Conservation (phyloP, 2,888 invertebrate genomes). For the Synanthedon tipuliformis region DNA sequence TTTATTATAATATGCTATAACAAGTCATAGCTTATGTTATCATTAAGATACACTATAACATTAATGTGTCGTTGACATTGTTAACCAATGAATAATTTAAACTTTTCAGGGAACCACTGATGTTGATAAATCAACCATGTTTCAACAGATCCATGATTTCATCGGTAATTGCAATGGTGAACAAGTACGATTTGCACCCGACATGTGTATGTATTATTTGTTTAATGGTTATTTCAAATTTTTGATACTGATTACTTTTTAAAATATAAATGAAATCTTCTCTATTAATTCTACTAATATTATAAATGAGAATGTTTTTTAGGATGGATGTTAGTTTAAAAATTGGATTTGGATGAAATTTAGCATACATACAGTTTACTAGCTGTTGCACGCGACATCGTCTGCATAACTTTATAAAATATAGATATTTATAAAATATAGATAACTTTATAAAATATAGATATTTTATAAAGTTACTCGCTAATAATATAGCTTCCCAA, state of each 20-base stretch:
- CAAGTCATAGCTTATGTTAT: too few species aligned
- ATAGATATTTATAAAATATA: too few species aligned
- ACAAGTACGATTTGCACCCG: conserved; percentile 88
- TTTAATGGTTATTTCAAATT: background rate
- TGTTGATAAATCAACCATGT: conserved; percentile 66
- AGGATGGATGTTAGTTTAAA: background rate
- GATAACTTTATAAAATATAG: too few species aligned
- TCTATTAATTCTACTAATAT: too few species aligned
- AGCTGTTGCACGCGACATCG: too few species aligned
- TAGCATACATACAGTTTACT: background rate
- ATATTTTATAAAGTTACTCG: too few species aligned
- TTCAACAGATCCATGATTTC: conserved; percentile 87
- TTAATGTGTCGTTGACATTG: too few species aligned
- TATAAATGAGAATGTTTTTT: background rate
- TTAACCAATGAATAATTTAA: conserved; percentile 2
- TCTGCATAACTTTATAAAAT: too few species aligned
- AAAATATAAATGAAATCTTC: background rate
- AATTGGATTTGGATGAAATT: background rate
- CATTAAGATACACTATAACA: too few species aligned
- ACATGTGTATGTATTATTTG: conserved; percentile 77
- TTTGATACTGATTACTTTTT: background rate
- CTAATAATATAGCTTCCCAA: too few species aligned
- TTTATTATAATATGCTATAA: too few species aligned
- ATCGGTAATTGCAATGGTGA: conserved; percentile 88
- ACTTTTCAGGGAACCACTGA: conserved; percentile 43